phyloP scores from a whole-genome alignment of 2,113 vertebrate species.

The Entomyzon cyanotis region DNA sequence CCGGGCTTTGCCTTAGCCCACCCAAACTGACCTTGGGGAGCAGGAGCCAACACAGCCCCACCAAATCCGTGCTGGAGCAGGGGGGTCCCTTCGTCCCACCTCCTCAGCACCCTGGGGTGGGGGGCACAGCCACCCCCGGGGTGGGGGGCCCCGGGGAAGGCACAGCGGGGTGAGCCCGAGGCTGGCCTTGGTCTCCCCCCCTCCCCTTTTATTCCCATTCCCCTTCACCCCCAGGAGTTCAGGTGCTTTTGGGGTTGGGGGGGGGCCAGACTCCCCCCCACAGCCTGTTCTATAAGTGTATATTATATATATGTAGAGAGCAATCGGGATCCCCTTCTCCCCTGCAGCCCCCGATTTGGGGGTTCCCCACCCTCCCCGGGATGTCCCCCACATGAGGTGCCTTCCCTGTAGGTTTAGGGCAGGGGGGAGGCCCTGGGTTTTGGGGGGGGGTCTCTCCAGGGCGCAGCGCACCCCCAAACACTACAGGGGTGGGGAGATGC shows the following conservation, averaged over 20 bases:
- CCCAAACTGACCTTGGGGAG: conserved; percentile 36
- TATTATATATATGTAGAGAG: conserved; percentile 76
- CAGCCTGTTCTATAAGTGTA: conserved; percentile 71
- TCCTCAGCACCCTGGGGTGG: neutral
- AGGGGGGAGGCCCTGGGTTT: neutral
- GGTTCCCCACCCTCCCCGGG: neutral
- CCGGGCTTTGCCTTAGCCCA: conserved; percentile 72
- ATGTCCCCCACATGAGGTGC: neutral
- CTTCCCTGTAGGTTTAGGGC: conserved; percentile 17
- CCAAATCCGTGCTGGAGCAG: neutral
- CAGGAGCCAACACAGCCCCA: neutral
- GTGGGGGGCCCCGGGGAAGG: neutral
- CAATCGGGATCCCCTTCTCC: neutral
- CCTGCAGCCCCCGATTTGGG: neutral
- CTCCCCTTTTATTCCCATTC: neutral
- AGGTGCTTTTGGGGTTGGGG: neutral
- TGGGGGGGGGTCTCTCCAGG: neutral
- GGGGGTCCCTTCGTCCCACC: neutral
- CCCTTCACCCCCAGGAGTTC: neutral
- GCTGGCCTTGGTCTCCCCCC: conserved; percentile 40
- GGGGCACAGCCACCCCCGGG: neutral
- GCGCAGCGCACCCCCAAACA: neutral
- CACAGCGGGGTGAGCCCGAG: neutral
- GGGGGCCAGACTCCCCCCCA: conserved; percentile 22
- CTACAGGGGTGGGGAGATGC: neutral